Base-by-base conservation (phyloP, 2,797 vertebrate genomes). In the Danio choprae region DNA sequence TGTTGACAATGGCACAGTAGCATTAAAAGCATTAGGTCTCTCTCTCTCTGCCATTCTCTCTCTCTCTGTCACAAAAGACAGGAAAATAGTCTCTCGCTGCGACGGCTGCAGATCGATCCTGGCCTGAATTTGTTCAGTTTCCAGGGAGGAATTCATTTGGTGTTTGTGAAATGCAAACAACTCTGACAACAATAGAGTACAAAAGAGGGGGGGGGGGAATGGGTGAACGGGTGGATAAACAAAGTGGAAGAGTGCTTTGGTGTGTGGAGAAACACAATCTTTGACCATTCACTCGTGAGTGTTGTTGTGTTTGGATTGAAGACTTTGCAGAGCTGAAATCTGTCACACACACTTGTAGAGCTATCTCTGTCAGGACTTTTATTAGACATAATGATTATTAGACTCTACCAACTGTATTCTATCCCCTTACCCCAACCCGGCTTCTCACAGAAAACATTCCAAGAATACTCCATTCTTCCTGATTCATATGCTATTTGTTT, bases 161-260 rank as follows among this genome's bases (percentile, higher is more conserved):
- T 48, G 56, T 77, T 77, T 86, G 86, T 87, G 84, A 90, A 91
- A 84, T 87, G 70, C 87, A 91, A 89, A 90, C 83, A 87, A 87
- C 22, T 81, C 77, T 67, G 81, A 55, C 81, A 76, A 84, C 80
- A 79, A 77, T 86, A 86, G 85, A 81, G 74, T 81, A 84, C 87
- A 85, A 89, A 85, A 89, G 89, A 89, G 87, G 87, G 87, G 83
- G 82, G 83, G 13, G 84, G 12, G 84, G 64, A 51, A 51, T 83
- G 87, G 89, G 84, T 89, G 90, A 89, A 87, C 84, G 86, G 85
- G 75, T 80, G 68, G 81, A 50, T 77, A 79, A 86, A 81, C 62
- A 87, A 88, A 87, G 84, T 69, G 83, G 86, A 84, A 65, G 53
- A 58, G 43, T 29, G 60, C 36, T 82, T 63, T 85, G 84, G 79